Conservation (phyloP, 2,797 vertebrate genomes). For the Sebastes diploproa region DNA sequence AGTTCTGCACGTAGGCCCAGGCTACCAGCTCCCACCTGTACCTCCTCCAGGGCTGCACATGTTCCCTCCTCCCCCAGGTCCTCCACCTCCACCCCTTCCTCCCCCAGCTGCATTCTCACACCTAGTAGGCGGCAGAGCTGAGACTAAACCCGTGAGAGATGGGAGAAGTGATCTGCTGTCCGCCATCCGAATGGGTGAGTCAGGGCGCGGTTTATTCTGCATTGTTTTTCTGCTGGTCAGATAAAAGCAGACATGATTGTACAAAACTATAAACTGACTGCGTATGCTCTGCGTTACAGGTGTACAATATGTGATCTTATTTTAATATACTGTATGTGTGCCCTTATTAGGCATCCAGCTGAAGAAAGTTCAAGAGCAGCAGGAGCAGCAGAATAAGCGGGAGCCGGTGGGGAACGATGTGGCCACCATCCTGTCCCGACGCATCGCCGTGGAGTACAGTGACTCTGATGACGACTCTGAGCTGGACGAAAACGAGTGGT, state of each 20-base stretch:
- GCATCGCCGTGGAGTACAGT: constrained; percentile 95
- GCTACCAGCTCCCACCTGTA: constrained; percentile 70
- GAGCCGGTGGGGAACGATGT: constrained; percentile 93
- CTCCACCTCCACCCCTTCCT: constrained; percentile 69
- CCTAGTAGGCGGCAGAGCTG: constrained; percentile 50
- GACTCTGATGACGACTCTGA: constrained; percentile 96
- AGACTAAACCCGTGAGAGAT: constrained; percentile 82
- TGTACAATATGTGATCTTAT: not conserved
- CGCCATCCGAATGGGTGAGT: constrained; percentile 89
- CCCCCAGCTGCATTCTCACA: constrained; percentile 49
- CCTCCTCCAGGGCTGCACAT: constrained; percentile 70
- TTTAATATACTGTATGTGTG: constrained; percentile 6
- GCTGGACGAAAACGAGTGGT: constrained; percentile 94
- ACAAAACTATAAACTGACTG: not conserved
- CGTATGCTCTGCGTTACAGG: not conserved
- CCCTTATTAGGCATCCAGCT: constrained; percentile 89
- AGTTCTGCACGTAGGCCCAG: constrained; percentile 51
- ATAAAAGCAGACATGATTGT: not conserved
- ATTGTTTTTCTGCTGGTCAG: not conserved
- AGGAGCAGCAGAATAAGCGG: constrained; percentile 91
- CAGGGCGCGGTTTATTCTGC: not conserved
- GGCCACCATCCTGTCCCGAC: constrained; percentile 94
- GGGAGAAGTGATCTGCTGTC: constrained; percentile 89
- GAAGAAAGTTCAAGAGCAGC: constrained; percentile 95
- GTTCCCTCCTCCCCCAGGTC: constrained; percentile 78